phyloP scores from a whole-genome alignment of 2,888 invertebrate species.

The Eupelmus urozonus region DNA sequence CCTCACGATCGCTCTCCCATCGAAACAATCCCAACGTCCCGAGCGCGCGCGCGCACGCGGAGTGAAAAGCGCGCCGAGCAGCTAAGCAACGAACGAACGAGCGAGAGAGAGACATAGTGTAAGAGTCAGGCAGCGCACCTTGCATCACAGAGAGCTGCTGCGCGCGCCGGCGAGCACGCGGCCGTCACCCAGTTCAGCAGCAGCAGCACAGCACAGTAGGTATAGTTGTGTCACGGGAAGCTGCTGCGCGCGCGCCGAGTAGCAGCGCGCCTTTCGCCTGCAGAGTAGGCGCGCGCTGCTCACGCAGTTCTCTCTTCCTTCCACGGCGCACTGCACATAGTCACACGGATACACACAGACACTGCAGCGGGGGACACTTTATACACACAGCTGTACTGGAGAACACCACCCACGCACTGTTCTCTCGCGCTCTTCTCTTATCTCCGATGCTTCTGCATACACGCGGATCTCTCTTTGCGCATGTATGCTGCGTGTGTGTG shows the following conservation, averaged over 20 bases:
- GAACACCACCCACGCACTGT: background rate
- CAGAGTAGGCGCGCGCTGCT: slow-evolving; percentile 67
- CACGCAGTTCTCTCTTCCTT: slow-evolving; percentile 77
- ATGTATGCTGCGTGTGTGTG: too few species aligned
- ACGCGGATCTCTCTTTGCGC: too few species aligned
- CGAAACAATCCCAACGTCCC: too few species aligned
- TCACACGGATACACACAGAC: background rate
- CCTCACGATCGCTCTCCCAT: too few species aligned
- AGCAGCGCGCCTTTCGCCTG: slow-evolving; percentile 72
- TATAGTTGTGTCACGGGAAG: slow-evolving; percentile 74
- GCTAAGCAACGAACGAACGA: background rate
- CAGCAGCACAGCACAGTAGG: background rate
- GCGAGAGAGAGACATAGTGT: slow-evolving; percentile 23
- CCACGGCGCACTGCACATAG: slow-evolving; percentile 61
- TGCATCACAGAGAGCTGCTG: slow-evolving; percentile 76
- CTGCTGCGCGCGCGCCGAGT: slow-evolving; percentile 73
- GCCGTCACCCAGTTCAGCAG: slow-evolving; percentile 76
- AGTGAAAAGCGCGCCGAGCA: too few species aligned
- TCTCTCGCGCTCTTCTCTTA: too few species aligned
- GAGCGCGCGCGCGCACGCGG: background rate
- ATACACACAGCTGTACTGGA: too few species aligned
- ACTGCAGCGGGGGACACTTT: too few species aligned
- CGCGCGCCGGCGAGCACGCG: slow-evolving; percentile 65
- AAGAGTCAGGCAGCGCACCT: slow-evolving; percentile 60
- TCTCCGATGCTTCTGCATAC: too few species aligned